These are phyloP conservation scores for Karalla daura DNA, from an alignment of 2,797 vertebrate genomes.

Conservation along the genomic window DNA sequence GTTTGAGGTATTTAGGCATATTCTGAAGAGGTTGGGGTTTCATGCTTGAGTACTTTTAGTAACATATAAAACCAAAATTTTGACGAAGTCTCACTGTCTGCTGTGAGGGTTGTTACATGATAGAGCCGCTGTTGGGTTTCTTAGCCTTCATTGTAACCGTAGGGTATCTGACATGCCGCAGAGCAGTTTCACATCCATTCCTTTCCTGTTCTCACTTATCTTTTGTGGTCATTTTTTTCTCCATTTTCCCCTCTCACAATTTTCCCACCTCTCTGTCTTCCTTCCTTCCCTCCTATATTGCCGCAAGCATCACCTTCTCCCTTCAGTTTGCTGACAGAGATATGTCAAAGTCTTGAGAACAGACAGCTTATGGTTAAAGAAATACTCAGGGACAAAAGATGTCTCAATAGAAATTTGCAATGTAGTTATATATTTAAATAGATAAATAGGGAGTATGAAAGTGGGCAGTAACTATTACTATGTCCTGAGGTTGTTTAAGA, in stretches of 20 bases:
- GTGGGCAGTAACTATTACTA: too few species aligned
- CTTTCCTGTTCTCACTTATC: neutral
- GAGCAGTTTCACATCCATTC: constrained; percentile 18
- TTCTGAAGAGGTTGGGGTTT: neutral
- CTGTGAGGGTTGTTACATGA: too few species aligned
- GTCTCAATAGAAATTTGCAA: constrained; percentile 14
- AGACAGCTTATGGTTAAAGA: constrained; percentile 37
- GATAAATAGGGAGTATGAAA: neutral
- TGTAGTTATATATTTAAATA: constrained; percentile 4
- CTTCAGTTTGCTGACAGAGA: constrained; percentile 50
- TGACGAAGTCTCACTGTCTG: too few species aligned
- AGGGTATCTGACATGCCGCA: constrained; percentile 24
- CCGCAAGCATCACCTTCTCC: constrained; percentile 17
- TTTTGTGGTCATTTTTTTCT: constrained; percentile 11
- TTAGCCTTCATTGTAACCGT: constrained; percentile 4
- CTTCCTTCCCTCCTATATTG: constrained; percentile 33
- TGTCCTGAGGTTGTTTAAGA: constrained; percentile 35
- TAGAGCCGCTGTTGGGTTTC: constrained; percentile 6
- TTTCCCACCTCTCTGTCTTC: constrained; percentile 9
- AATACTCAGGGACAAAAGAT: neutral
- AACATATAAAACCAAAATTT: too few species aligned
- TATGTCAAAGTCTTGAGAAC: constrained; percentile 59
- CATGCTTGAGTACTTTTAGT: too few species aligned
- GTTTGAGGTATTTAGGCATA: neutral
- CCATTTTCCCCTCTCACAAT: constrained; percentile 30